Percentiles rank a stretch among this genome's conserved stretches.
phyloP scores from a whole-genome alignment of 1,140 invertebrate species.

The Notospermus geniculatus region DNA sequence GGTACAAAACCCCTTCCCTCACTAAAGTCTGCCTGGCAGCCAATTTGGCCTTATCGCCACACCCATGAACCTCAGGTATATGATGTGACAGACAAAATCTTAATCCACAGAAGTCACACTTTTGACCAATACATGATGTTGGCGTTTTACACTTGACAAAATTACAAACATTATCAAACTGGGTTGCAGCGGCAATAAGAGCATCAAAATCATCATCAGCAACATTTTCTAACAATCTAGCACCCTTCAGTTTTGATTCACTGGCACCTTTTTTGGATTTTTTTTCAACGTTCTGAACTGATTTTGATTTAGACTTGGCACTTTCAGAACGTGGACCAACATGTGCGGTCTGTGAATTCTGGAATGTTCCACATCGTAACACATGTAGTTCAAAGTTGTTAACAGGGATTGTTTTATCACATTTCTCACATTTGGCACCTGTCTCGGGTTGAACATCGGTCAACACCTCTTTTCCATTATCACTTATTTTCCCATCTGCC shows the following conservation, averaged over 20 bases:
- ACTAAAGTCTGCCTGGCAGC: conserved; percentile 58
- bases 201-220: conserved; percentile 61
- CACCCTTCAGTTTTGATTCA: conserved; percentile 18
- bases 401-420: too few species aligned
- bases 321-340: too few species aligned
- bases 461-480: too few species aligned
- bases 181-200: conserved; percentile 56
- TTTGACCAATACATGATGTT: conserved; percentile 57
- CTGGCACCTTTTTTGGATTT: background rate
- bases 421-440: too few species aligned
- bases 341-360: too few species aligned
- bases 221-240: conserved; percentile 30
- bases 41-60: conserved; percentile 59
- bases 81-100: conserved; percentile 62
- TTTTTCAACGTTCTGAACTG: too few species aligned
- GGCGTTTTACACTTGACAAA: conserved; percentile 59
- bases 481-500: too few species aligned
- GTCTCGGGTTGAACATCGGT: too few species aligned
- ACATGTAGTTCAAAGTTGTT: too few species aligned
- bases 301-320: too few species aligned
- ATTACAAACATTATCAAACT: conserved; percentile 58
- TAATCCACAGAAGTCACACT: conserved; percentile 60
- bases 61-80: conserved; percentile 65
- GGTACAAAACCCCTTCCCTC: conserved; percentile 51
- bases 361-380: too few species aligned